These are phyloP conservation scores for Cataglyphis cursor DNA, from an alignment of 2,888 invertebrate species.

Conservation along the genomic window DNA sequence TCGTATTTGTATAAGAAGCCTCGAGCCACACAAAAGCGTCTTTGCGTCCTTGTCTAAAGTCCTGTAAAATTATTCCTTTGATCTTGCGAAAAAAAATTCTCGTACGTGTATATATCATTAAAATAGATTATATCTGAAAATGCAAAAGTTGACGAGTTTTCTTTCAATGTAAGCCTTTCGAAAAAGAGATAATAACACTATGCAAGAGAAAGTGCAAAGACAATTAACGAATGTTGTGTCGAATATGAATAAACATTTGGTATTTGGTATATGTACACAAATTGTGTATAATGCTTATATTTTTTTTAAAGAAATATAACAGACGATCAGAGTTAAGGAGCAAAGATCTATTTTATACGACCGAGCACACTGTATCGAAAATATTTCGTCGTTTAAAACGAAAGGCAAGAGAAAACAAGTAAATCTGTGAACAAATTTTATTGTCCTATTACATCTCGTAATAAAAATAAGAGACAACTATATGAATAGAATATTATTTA, in stretches of 20 bases:
- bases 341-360: slow-evolving; percentile 54
- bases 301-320: slow-evolving; percentile 48
- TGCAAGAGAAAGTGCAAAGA: slow-evolving; percentile 45
- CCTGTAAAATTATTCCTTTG: slow-evolving; percentile 63
- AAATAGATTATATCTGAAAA: slow-evolving; percentile 83
- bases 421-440: slow-evolving; percentile 49
- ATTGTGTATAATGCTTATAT: slow-evolving; percentile 54
- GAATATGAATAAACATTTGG: slow-evolving; percentile 76
- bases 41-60: slow-evolving; percentile 74
- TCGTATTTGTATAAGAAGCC: slow-evolving; percentile 11
- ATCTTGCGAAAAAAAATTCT: slow-evolving; percentile 68
- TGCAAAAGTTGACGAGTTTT: slow-evolving; percentile 66
- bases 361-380: slow-evolving; percentile 20
- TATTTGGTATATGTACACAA: slow-evolving; percentile 68
- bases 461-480: slow-evolving; percentile 43
- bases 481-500: slow-evolving; percentile 50
- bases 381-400: slow-evolving; percentile 41
- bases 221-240: slow-evolving; percentile 47
- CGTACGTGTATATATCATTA: slow-evolving; percentile 81
- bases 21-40: slow-evolving; percentile 67
- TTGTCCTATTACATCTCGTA: slow-evolving; percentile 54
- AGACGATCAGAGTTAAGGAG: slow-evolving; percentile 14
- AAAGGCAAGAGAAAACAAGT: slow-evolving; percentile 11
- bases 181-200: slow-evolving; percentile 10
- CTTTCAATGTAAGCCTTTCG: slow-evolving; percentile 54